Evolutionary conservation across 2,888 invertebrate genomes (phyloP).

Genomic region (Heteromurus nitidus): DNA sequence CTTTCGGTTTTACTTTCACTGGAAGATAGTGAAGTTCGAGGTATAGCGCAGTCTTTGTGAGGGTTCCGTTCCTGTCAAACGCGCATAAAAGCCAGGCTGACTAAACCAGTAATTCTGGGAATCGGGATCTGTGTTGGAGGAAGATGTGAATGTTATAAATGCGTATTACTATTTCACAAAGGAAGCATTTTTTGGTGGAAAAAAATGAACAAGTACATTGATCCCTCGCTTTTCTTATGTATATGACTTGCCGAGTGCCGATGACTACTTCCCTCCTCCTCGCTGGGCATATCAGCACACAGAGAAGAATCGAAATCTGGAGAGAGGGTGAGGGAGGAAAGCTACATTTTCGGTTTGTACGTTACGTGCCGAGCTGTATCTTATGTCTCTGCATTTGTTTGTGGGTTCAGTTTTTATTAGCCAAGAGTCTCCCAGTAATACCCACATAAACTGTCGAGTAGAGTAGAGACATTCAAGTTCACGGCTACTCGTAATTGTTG

Average conservation of each 20-base stretch:
- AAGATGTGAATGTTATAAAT: no score
- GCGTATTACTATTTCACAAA: not conserved
- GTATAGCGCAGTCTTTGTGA: not conserved
- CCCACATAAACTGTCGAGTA: not conserved
- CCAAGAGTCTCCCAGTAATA: not conserved
- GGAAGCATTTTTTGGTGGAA: constrained; percentile 7
- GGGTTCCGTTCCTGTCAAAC: not conserved
- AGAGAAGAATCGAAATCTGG: constrained; percentile 12
- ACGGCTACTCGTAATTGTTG: not conserved
- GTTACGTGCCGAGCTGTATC: not conserved
- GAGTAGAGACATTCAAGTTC: no score
- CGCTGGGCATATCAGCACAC: not conserved
- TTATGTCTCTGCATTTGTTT: not conserved
- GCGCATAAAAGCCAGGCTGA: not conserved
- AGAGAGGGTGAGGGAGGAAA: constrained; percentile 12
- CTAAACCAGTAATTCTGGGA: not conserved
- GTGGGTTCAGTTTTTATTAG: not conserved
- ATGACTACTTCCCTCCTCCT: not conserved
- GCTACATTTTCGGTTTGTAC: not conserved
- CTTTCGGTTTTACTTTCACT: no score
- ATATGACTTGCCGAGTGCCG: not conserved
- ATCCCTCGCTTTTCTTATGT: constrained; percentile 21
- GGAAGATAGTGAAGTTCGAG: no score
- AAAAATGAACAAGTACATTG: constrained; percentile 29
- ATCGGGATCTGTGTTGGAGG: not conserved